These are phyloP conservation scores for Pomatorhinus ruficollis DNA, from an alignment of 2,113 vertebrate genomes.

Conservation along the genomic window DNA sequence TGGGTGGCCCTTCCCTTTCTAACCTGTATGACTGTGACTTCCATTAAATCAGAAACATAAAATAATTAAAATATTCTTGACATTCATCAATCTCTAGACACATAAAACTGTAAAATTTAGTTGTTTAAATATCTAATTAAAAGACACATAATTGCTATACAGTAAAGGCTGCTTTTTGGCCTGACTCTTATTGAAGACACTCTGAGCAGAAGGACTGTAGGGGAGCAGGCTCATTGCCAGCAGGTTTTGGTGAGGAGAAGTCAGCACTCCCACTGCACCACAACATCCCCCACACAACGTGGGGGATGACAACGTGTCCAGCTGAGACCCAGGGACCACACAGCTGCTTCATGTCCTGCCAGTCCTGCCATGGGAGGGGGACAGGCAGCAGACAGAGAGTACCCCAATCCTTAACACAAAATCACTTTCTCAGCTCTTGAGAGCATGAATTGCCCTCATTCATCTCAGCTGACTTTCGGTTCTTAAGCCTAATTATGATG, in stretches of 20 bases:
- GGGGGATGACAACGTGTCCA: too few relatives aligned
- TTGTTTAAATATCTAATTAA: slow-evolving; percentile 38
- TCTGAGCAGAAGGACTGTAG: background rate
- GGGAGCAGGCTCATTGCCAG: background rate
- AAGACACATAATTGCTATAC: background rate
- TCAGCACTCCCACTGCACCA: background rate
- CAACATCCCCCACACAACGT: background rate
- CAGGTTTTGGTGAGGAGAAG: background rate
- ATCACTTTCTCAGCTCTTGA: background rate
- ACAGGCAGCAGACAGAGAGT: background rate
- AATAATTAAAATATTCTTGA: slow-evolving; percentile 18
- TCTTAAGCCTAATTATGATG: slow-evolving; percentile 57
- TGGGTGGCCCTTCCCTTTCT: background rate
- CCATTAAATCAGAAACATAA: background rate
- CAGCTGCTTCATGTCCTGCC: background rate
- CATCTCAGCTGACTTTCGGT: slow-evolving; percentile 29
- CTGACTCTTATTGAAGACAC: background rate
- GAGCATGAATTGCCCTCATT: slow-evolving; percentile 48
- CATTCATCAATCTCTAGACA: background rate
- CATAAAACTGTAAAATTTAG: background rate
- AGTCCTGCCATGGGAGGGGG: background rate
- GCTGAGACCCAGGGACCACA: background rate
- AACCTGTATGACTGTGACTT: background rate
- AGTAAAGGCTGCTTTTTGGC: background rate
- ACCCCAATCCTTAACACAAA: background rate